phyloP scores from a whole-genome alignment of 2,797 vertebrate genomes.

The Macropodus opercularis region DNA sequence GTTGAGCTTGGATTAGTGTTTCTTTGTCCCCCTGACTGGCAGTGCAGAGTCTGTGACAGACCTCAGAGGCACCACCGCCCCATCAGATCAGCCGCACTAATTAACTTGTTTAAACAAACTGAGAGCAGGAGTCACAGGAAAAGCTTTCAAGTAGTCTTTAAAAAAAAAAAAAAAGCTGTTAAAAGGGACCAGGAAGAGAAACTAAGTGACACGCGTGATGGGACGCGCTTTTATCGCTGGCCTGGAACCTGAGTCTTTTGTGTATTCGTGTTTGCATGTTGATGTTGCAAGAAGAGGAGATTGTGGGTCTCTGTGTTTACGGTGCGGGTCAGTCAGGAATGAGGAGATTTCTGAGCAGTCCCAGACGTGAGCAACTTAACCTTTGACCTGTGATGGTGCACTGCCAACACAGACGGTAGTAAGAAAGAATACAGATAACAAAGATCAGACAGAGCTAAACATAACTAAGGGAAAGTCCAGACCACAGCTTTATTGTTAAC shows the following conservation, averaged over 20 bases:
- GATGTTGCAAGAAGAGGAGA: conserved; percentile 52
- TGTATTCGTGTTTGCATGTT: conserved; percentile 47
- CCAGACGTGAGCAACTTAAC: conserved; percentile 81
- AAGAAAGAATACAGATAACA: conserved; percentile 24
- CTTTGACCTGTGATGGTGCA: conserved; percentile 75
- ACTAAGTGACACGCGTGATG: conserved; percentile 51
- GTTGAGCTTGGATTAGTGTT: conserved; percentile 60
- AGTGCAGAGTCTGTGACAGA: conserved; percentile 59
- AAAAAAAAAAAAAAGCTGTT: conserved; percentile 83
- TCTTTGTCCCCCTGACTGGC: conserved; percentile 68
- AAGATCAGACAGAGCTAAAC: conserved; percentile 29
- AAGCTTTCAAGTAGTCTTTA: conserved; percentile 82
- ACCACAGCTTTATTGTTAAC: conserved; percentile 38
- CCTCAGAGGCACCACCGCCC: conserved; percentile 69
- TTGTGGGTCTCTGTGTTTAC: conserved; percentile 56
- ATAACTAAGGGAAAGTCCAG: conserved; percentile 30
- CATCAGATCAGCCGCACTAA: conserved; percentile 75
- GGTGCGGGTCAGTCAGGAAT: conserved; percentile 58
- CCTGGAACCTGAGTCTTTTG: conserved; percentile 72
- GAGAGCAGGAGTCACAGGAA: conserved; percentile 59
- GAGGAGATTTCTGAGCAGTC: conserved; percentile 74
- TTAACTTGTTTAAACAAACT: conserved; percentile 86
- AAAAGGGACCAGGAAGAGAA: conserved; percentile 62
- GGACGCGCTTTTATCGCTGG: conserved; percentile 66
- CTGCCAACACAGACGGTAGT: conserved; percentile 52